Conservation (phyloP, 1,140 invertebrate genomes). For the Oncopeltus fasciatus region DNA sequence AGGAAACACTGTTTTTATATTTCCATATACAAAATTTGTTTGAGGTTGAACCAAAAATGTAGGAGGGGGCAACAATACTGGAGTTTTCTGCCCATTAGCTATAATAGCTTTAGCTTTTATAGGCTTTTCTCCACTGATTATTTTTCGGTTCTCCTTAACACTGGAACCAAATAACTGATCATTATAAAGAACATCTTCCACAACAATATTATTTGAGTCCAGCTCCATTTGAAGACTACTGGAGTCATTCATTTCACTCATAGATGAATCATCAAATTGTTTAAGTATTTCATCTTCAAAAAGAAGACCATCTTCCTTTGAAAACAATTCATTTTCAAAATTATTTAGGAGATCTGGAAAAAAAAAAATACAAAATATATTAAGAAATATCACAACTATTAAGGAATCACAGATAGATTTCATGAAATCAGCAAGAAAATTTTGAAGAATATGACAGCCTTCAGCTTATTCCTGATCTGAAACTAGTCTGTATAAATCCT, state of each 20-base stretch:
- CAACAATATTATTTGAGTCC: neutral
- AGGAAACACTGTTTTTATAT: conserved; percentile 4
- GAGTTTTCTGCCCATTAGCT: neutral
- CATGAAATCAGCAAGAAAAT: neutral
- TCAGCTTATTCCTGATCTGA: neutral
- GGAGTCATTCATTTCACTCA: conserved; percentile 11
- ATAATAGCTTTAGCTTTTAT: neutral
- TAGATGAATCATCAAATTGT: conserved; percentile 13
- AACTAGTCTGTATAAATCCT: neutral
- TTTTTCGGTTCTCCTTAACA: neutral
- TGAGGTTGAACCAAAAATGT: conserved; percentile 14
- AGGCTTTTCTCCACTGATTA: neutral
- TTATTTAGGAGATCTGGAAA: conserved; percentile 16
- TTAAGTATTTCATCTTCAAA: conserved; percentile 19
- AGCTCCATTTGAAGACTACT: neutral
- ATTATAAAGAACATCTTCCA: neutral
- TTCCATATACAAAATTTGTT: conserved; percentile 16
- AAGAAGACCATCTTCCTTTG: conserved; percentile 19
- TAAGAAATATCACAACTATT: neutral
- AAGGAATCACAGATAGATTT: neutral
- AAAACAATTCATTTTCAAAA: conserved; percentile 22
- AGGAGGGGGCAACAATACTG: conserved; percentile 9
- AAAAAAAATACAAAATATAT: neutral
- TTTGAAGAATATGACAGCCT: neutral
- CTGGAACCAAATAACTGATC: neutral